Percentiles rank a stretch among this genome's conserved stretches.
phyloP scores from a whole-genome alignment of 1,140 invertebrate species.

The Apis laboriosa region DNA sequence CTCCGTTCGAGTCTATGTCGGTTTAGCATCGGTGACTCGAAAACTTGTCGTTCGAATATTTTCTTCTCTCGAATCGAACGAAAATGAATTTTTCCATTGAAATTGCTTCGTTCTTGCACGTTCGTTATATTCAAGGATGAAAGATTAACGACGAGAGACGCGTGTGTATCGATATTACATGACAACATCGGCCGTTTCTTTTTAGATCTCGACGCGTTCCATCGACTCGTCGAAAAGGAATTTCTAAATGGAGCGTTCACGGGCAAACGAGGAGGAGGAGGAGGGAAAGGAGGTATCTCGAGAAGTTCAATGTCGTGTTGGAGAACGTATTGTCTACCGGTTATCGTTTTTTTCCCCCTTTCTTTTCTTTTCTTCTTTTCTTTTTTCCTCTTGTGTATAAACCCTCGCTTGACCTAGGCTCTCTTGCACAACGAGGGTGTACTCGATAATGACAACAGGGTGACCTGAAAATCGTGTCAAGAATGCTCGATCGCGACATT shows the following conservation, averaged over 20 bases:
- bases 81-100: too few species aligned
- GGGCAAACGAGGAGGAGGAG: not conserved
- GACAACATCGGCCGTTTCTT: too few species aligned
- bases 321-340: constrained; percentile 28
- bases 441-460: constrained; percentile 57
- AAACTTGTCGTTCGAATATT: too few species aligned
- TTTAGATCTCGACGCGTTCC: too few species aligned
- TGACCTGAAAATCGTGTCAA: constrained; percentile 57
- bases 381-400: not conserved
- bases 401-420: constrained; percentile 28
- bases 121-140: too few species aligned
- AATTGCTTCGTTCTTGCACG: too few species aligned
- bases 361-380: too few species aligned
- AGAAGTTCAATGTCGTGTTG: constrained; percentile 44
- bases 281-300: not conserved
- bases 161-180: too few species aligned
- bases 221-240: not conserved
- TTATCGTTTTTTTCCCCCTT: constrained; percentile 20
- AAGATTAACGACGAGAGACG: too few species aligned
- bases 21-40: too few species aligned
- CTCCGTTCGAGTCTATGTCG: too few species aligned
- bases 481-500: constrained; percentile 41
- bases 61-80: too few species aligned
- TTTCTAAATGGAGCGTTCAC: not conserved
- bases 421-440: constrained; percentile 2